These are phyloP conservation scores for Mystacornis crossleyi DNA, from an alignment of 2,113 vertebrate species.

Conservation along the genomic window DNA sequence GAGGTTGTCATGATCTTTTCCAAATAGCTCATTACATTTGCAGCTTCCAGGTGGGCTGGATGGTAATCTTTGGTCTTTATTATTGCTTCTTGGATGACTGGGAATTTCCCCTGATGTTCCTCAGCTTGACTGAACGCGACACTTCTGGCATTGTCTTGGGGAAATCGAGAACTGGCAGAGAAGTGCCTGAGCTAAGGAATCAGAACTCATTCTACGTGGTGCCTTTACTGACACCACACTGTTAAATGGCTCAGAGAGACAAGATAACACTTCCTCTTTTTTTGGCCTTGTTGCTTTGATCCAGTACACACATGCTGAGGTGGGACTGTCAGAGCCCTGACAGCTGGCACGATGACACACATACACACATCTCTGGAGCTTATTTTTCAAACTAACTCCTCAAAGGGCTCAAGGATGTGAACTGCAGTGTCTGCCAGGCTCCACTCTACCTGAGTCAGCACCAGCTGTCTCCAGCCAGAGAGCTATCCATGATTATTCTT, in stretches of 20 bases:
- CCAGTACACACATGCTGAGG: slow-evolving; percentile 37
- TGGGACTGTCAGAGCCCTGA: slow-evolving; percentile 51
- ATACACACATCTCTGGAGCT: neutral
- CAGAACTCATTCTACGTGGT: neutral
- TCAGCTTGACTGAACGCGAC: slow-evolving; percentile 5
- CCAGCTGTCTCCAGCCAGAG: slow-evolving; percentile 38
- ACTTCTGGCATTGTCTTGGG: slow-evolving; percentile 39
- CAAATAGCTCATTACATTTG: slow-evolving; percentile 52
- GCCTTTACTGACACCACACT: slow-evolving; percentile 47
- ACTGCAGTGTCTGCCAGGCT: slow-evolving; percentile 44
- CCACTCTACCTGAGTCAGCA: slow-evolving; percentile 61
- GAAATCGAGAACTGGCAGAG: slow-evolving; percentile 18
- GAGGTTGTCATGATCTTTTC: slow-evolving; percentile 46
- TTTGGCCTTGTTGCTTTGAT: slow-evolving; percentile 56
- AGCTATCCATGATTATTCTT: neutral
- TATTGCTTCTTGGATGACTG: neutral
- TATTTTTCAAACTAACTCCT: slow-evolving; percentile 48
- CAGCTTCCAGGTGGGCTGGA: slow-evolving; percentile 54
- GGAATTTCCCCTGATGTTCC: slow-evolving; percentile 44
- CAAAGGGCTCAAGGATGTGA: slow-evolving; percentile 30
- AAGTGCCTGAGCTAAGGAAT: slow-evolving; percentile 34
- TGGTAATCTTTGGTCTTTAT: slow-evolving; percentile 39
- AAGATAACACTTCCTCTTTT: slow-evolving; percentile 48
- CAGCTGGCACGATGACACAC: slow-evolving; percentile 57
- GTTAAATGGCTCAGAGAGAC: slow-evolving; percentile 48